These are phyloP conservation scores for Conomelus anceps DNA, from an alignment of 2,888 invertebrate genomes.

Conservation along the genomic window DNA sequence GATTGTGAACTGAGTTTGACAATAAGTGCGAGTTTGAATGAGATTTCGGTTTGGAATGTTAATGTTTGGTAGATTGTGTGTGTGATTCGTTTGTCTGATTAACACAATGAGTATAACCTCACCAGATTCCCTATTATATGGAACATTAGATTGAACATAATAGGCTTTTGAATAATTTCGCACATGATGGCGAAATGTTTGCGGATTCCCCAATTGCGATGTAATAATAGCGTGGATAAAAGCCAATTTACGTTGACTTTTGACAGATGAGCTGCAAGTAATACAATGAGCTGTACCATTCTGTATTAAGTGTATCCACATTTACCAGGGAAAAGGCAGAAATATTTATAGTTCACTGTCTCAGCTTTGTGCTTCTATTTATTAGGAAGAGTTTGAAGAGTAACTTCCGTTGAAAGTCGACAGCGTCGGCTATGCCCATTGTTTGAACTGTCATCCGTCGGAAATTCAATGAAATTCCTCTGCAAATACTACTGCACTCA, in stretches of 20 bases:
- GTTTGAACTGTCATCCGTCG: background rate
- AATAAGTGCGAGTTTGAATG: background rate
- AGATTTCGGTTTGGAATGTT: background rate
- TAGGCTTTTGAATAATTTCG: background rate
- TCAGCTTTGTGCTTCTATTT: background rate
- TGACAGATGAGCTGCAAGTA: background rate
- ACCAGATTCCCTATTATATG: too few relatives aligned
- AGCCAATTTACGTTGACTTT: background rate
- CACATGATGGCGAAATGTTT: background rate
- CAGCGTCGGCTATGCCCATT: background rate
- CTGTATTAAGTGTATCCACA: background rate
- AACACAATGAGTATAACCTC: background rate
- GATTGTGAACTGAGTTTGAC: background rate
- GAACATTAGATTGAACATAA: background rate
- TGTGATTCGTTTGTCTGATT: background rate
- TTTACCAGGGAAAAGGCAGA: background rate
- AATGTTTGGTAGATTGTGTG: background rate
- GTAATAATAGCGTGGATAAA: background rate
- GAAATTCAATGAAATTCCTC: background rate
- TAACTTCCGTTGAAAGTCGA: background rate
- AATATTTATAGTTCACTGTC: background rate
- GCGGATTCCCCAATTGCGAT: background rate
- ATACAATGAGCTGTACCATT: background rate
- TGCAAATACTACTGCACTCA: background rate
- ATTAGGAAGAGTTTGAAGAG: background rate